These are phyloP conservation scores for Arctopsyche grandis DNA, from an alignment of 1,140 invertebrate species.

Conservation along the genomic window DNA sequence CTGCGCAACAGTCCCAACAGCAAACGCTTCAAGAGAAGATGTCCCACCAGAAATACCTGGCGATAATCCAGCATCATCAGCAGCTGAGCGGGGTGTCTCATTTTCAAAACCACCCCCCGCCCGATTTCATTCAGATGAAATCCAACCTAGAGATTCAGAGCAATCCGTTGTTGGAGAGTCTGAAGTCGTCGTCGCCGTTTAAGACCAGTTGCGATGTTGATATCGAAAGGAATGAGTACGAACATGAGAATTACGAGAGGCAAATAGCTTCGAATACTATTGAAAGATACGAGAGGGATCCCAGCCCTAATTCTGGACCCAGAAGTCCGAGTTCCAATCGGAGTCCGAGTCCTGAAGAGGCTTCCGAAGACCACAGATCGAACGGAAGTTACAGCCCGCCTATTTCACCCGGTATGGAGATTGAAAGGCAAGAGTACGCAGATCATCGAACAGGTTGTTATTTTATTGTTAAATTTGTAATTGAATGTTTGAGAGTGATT, in stretches of 20 bases:
- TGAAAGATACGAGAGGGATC: conserved; percentile 56
- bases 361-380: conserved; percentile 63
- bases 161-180: background rate
- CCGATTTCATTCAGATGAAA: background rate
- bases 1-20: conserved; percentile 38
- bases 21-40: conserved; percentile 59
- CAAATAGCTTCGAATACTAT: conserved; percentile 64
- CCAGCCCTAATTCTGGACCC: conserved; percentile 59
- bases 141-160: background rate
- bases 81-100: conserved; percentile 62
- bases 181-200: background rate
- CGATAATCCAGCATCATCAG: conserved; percentile 62
- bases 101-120: conserved; percentile 56
- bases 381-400: conserved; percentile 63
- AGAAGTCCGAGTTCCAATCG: conserved; percentile 60
- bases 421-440: conserved; percentile 63
- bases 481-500: no score
- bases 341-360: conserved; percentile 58
- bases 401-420: conserved; percentile 65
- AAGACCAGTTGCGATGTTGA: conserved; percentile 30
- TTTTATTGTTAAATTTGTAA: background rate
- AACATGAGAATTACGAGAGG: conserved; percentile 56
- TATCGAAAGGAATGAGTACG: conserved; percentile 38
- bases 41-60: conserved; percentile 63
- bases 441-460: conserved; percentile 63